Base-by-base conservation (phyloP, 1,140 invertebrate species). In the Brachionus koreanus region DNA sequence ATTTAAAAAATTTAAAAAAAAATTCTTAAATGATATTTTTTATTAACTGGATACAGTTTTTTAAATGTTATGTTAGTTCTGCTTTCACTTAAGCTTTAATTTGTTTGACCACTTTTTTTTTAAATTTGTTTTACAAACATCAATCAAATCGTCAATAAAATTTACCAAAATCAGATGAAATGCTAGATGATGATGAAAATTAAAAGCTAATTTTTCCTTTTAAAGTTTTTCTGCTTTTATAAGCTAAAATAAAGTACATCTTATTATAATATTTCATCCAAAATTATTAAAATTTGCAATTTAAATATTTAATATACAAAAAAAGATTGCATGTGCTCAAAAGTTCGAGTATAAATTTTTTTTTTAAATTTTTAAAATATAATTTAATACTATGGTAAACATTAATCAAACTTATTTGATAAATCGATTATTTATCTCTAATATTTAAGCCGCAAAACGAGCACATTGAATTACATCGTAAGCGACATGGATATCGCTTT, bases 381-480 rank as follows among this genome's bases (percentile, higher is more conserved):
- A 69, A 69, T 42, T 37, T 69, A 37, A 37, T 37, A n/a, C n/a
- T n/a, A 69, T 69, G 33, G 65, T 69, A 69, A 69, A 6, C 37
- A 19, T 39, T 16, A 39, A 16, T 39, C 10, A 16, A 69, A 19
- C 5, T 12, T 42, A 69, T 39, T 16, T 2, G 3, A 16, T 69
- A 13, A 33, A 57, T 19, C 16, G 16, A 19, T n/a, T 19, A 3
- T 19, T 65, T 35, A 65, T 65, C 6, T 33, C 10, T 35, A 33
- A 65, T 65, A 65, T 29, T 33, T 72, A 35, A 89, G 98, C 97
- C 98, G 85, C 98, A 99, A 90, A 99, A 99, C 92, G 97, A 99
- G 88, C 96, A 99, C 89, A 99, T 99, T 89, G 98, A 99, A 85
- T 91, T 97, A 72, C 95, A 97, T 88, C 92, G 93, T 85, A 99